Evolutionary conservation across 2,113 vertebrate genomes (phyloP), one percentile per base, ranked within the genome.

Genomic region (Cettia cetti): DNA sequence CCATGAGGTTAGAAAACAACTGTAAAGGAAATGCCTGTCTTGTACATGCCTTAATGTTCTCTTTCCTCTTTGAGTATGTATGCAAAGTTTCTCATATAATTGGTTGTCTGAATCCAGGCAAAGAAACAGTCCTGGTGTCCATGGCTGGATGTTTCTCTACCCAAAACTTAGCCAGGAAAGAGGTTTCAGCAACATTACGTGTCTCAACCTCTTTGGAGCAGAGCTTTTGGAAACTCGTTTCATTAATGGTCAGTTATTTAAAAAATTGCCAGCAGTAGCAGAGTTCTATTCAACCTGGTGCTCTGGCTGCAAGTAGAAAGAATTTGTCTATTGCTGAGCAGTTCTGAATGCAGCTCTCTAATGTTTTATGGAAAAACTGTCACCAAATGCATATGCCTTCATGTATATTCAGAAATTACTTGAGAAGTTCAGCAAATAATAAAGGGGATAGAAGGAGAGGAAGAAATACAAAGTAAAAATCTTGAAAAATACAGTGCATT

Each of bases 121-220:
- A 39, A 59, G 33, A 53, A 84, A 19, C 19, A 59, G 13, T 26
- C 17, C 15, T 49, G 42, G 5, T 47, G 20, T 33, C 45, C 0
- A 0, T 49, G 31, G 12, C 23, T 72, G 31, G 20, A 57, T 20
- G 16, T 26, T 86, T 74, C 57, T 54, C 31, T 50, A 6, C 10
- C 50, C 30, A 30, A 54, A 3, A 27, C 35, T 39, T 24, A 45
- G 15, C 30, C n/a, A 59, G 39, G 28, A 20, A 53, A 45, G 31
- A 63, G 11, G 9, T 22, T 85, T 75, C 65, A 54, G 23, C 26
- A 54, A 6, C 10, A 12, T 12, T 42, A 31, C 0, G 0, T 15
- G 9, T 30, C 45, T 80, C 47, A 54, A 4, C 8, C 9, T 56
- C 44, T 56, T 50, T 1, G 3, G 21, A 71, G 39, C 10, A 68